phyloP scores from a whole-genome alignment of 2,888 invertebrate genomes.

The Cantharis rustica region DNA sequence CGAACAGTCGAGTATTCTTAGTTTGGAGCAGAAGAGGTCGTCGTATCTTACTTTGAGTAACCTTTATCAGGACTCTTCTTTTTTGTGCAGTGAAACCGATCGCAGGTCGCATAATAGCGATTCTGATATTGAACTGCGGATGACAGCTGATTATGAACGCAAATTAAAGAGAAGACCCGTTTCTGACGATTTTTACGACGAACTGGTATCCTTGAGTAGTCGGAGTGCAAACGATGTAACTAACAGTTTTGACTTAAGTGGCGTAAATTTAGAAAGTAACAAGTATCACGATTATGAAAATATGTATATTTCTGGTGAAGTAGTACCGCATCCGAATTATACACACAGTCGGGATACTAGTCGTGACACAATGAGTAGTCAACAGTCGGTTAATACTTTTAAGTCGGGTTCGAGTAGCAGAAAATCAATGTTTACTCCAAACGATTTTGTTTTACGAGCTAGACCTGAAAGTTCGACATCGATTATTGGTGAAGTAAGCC shows the following conservation, averaged over 20 bases:
- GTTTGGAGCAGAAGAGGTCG: background rate
- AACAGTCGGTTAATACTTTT: slow-evolving; percentile 26
- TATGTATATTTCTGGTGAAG: slow-evolving; percentile 39
- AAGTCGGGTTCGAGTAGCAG: slow-evolving; percentile 29
- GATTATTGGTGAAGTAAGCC: slow-evolving; percentile 46
- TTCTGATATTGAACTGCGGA: slow-evolving; percentile 50
- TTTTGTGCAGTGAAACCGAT: slow-evolving; percentile 39
- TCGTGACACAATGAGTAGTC: slow-evolving; percentile 33
- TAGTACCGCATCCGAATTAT: slow-evolving; percentile 20
- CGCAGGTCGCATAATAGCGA: slow-evolving; percentile 52
- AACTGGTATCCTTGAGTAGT: slow-evolving; percentile 65
- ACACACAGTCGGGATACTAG: slow-evolving; percentile 35
- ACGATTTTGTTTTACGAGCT: slow-evolving; percentile 44
- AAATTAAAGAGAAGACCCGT: slow-evolving; percentile 71
- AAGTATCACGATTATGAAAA: slow-evolving; percentile 50
- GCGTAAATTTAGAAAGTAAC: background rate
- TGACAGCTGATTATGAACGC: slow-evolving; percentile 41
- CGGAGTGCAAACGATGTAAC: slow-evolving; percentile 60
- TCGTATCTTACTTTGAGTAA: background rate
- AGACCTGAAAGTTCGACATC: slow-evolving; percentile 48
- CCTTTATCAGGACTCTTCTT: slow-evolving; percentile 38
- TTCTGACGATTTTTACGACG: slow-evolving; percentile 75
- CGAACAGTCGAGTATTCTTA: background rate
- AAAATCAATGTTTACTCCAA: slow-evolving; percentile 37
- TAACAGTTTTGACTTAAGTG: slow-evolving; percentile 64